Base-by-base conservation (phyloP, 2,888 invertebrate species). In the Leptothorax acervorum region DNA sequence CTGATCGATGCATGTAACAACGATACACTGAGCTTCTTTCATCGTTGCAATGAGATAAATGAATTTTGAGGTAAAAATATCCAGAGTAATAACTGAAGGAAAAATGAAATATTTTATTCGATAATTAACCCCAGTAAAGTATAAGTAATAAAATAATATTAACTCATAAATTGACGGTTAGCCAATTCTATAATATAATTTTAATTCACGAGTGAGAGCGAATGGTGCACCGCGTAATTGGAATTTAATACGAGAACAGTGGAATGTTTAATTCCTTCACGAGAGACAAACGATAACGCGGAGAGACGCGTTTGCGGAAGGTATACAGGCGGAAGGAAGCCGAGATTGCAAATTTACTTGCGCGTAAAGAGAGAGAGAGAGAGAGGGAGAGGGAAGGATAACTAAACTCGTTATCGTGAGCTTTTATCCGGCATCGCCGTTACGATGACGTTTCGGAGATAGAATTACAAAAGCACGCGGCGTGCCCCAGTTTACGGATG, bases 401-500 rank as follows among this genome's bases (percentile, higher is more conserved):
- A 81, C 84, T 84, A 84, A 87, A 88, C 83, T 85, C 86, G 86
- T 88, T 86, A 85, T 88, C 88, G 31, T 35, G 79, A 88, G 74
- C 76, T 88, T 88, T 87, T 76, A 66, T 66, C 76, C 65, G 79
- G 57, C 68, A 75, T 62, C 45, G 76, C 66, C 51, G 18, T 76
- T 53, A 53, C 65, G 78, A 51, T 66, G 66, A 68, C 68, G 78
- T 73, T 87, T 78, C 62, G 51, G 55, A 79, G 57, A 63, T 85
- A 60, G 82, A 85, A 75, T 87, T 84, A 84, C 82, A 85, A 88
- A 87, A 87, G 85, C 83, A 39, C 75, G 82, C 84, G 82, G 81
- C 82, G 62, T 82, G 87, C 78, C 85, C 88, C 84, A 85, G 71
- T 87, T 88, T 65, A 84, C 73, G 79, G 82, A 42, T 76, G 85